phyloP scores from a whole-genome alignment of 2,113 vertebrate genomes.

The Myotis brandtii region DNA sequence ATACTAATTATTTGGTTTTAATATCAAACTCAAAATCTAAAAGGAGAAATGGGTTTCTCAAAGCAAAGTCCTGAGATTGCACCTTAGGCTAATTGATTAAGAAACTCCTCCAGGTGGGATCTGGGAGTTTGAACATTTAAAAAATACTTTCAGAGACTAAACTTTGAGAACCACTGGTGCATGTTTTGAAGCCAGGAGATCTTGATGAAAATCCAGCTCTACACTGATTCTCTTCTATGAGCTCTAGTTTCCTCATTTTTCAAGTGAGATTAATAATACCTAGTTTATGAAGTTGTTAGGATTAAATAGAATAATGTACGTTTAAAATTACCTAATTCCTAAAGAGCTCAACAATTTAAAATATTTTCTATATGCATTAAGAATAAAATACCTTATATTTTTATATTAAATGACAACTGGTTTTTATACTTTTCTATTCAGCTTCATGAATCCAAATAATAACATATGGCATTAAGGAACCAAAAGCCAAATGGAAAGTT shows the following conservation, averaged over 20 bases:
- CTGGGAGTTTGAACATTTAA: neutral
- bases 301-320: neutral
- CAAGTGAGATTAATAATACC: neutral
- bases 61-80: neutral
- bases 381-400: neutral
- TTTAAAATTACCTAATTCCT: neutral
- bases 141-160: neutral
- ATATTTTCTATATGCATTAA: neutral
- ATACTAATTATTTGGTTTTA: neutral
- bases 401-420: neutral
- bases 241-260: neutral
- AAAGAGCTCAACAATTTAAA: neutral
- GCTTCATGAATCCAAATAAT: neutral
- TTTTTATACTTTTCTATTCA: neutral
- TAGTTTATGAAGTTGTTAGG: neutral
- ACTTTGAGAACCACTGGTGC: neutral
- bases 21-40: slow-evolving; percentile 1
- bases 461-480: neutral
- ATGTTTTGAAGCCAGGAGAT: neutral
- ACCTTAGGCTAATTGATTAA: neutral
- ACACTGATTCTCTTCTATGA: neutral
- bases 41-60: neutral
- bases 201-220: neutral
- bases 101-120: neutral
- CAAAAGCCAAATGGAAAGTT: neutral